Evolutionary conservation across 2,888 invertebrate genomes (phyloP).

Genomic region (Hofmannophila pseudospretella): DNA sequence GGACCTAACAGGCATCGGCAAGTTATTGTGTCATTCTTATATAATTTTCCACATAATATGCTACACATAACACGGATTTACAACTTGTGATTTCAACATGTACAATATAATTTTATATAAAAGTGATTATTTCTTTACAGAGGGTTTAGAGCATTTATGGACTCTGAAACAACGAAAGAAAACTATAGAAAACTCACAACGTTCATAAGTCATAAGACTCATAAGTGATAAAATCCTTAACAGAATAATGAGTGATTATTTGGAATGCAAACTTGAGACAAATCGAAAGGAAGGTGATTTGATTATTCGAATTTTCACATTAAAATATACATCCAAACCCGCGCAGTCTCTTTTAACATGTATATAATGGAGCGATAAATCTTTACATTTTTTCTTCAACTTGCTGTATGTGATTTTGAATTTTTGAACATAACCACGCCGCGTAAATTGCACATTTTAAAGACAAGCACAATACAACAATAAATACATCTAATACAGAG

Average conservation of each 20-base stretch:
- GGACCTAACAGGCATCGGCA: slow-evolving; percentile 59
- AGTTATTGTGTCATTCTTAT: slow-evolving; percentile 41
- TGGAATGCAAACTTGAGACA: slow-evolving; percentile 46
- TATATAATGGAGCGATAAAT: no score
- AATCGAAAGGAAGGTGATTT: slow-evolving; percentile 22
- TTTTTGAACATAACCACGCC: slow-evolving; percentile 10
- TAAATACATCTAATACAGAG: slow-evolving; percentile 2
- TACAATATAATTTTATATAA: slow-evolving; percentile 23
- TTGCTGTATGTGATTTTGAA: no score
- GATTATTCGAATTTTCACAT: slow-evolving; percentile 21
- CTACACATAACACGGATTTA: slow-evolving; percentile 18
- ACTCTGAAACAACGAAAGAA: slow-evolving; percentile 10
- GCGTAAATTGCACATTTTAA: slow-evolving; percentile 11
- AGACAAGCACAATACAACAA: slow-evolving; percentile 7
- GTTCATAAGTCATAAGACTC: slow-evolving; percentile 16
- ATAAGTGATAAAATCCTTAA: slow-evolving; percentile 15
- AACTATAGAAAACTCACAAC: slow-evolving; percentile 13
- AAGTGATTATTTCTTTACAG: slow-evolving; percentile 22
- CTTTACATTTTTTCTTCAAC: no score
- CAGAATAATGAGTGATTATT: slow-evolving; percentile 15
- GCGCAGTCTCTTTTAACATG: slow-evolving; percentile 23
- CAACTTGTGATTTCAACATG: slow-evolving; percentile 27
- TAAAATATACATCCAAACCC: slow-evolving; percentile 23
- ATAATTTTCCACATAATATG: slow-evolving; percentile 24
- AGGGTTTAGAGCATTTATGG: slow-evolving; percentile 13